Conservation (phyloP, 2,113 vertebrate genomes). For the Dipodomys ordii region DNA sequence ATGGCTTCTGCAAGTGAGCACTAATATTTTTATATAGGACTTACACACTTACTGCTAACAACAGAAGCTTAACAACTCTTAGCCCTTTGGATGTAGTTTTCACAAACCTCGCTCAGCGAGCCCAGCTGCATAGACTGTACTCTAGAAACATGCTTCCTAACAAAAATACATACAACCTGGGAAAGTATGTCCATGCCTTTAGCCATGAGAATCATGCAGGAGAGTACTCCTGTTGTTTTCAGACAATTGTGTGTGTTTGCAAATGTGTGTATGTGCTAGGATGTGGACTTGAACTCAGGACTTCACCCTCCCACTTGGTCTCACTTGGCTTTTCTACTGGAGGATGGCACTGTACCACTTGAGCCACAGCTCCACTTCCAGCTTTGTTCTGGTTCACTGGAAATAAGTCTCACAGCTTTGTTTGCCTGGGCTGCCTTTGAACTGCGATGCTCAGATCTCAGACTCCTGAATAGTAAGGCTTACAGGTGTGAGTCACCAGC, state of each 20-base stretch:
- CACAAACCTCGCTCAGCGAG: background rate
- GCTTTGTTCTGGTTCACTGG: no score
- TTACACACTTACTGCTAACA: background rate
- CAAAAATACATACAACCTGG: background rate
- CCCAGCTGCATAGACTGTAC: background rate
- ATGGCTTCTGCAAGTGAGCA: background rate
- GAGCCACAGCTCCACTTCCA: no score
- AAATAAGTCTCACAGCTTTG: no score
- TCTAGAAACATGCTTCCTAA: background rate
- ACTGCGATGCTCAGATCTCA: no score
- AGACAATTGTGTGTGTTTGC: background rate
- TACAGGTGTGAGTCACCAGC: no score
- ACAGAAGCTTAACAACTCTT: background rate
- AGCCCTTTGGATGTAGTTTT: background rate
- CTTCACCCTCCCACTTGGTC: no score
- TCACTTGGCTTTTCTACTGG: no score
- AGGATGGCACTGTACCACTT: no score
- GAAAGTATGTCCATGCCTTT: background rate
- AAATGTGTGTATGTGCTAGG: no score
- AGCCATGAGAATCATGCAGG: background rate
- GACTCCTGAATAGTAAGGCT: no score
- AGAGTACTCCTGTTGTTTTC: background rate
- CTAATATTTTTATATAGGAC: background rate
- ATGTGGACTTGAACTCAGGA: no score
- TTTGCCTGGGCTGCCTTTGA: no score